Evolutionary conservation across 2,888 invertebrate species (phyloP), one percentile per base, ranked within the genome.

Genomic region (Campoplex capitator): DNA sequence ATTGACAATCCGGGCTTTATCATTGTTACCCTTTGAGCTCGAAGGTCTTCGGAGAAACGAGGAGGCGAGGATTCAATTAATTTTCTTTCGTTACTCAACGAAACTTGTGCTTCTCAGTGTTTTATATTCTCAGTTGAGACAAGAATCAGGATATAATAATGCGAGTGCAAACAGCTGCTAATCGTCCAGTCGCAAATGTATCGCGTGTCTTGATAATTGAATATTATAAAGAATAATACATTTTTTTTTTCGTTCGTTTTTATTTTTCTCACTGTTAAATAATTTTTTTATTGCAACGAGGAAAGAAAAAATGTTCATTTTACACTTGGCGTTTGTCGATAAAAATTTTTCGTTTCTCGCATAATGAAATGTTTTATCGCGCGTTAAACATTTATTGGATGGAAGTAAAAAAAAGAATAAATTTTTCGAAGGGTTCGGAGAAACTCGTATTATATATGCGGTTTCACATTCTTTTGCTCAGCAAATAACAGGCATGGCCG

Each of bases 31-130:
- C 56, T 71, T 38, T 73, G 71, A 71, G 51, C 48, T 23, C 23
- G 38, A 79, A 71, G 35, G 42, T 45, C 58, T 80, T 71, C 42
- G 83, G 80, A 71, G 83, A 67, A 83, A 86, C 79, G 86, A 83
- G 48, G 79, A 79, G 79, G 77, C 78, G 38, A 32, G 62, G 32
- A 56, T 48, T 54, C 54, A 2, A 74, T 81, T 65, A 18, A 13
- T 45, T 48, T 35, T 45, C 28, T 62, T 58, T 48, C 48, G 8
- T 51, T 56, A 8, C 23, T 56, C 3, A 56, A 23, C 51, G 51
- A 1, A 51, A 18, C 13, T 48, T 16, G 18, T 7, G 16, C 18
- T 51, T 51, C 18, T 7, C 23, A 23, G 23, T 23, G 23, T 23
- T 23, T 23, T 23, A 16, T 48, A 16, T 48, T 48, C 48, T 48